Evolutionary conservation across 2,888 invertebrate genomes (phyloP).

Genomic region (Torymus texanus): DNA sequence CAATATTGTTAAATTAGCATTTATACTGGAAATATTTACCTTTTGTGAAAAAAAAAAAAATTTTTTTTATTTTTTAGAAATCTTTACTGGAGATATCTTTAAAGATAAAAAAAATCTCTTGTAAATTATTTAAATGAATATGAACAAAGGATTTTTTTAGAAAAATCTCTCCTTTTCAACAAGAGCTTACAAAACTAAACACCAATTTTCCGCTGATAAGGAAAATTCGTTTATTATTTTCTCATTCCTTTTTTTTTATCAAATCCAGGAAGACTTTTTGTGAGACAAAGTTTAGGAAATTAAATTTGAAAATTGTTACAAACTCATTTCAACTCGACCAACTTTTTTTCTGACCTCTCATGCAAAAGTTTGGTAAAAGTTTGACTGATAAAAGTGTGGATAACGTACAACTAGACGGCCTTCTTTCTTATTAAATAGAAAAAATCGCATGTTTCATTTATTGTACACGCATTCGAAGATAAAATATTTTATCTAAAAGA

Average conservation of each 20-base stretch:
- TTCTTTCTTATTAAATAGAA: neutral
- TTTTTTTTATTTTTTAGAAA: no score
- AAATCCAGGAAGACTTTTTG: neutral
- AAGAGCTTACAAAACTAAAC: neutral
- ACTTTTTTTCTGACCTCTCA: neutral
- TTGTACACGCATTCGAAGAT: no score
- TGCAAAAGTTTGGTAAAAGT: neutral
- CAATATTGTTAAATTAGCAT: no score
- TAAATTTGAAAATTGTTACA: conserved; percentile 8
- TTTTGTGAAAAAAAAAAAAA: no score
- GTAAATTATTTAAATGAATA: no score
- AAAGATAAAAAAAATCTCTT: no score
- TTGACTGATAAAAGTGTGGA: neutral
- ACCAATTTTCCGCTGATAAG: conserved; percentile 1
- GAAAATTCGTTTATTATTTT: neutral
- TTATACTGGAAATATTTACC: no score
- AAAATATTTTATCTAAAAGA: no score
- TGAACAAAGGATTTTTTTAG: no score
- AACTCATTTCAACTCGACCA: neutral
- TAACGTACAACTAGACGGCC: neutral
- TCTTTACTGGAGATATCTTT: no score
- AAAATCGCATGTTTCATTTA: no score
- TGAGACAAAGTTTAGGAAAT: conserved; percentile 4
- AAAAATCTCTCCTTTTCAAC: no score
- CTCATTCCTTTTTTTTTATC: neutral